Evolutionary conservation across 2,113 vertebrate species (phyloP), one percentile per base, ranked within the genome.

Genomic region (Chloropsis hardwickii): DNA sequence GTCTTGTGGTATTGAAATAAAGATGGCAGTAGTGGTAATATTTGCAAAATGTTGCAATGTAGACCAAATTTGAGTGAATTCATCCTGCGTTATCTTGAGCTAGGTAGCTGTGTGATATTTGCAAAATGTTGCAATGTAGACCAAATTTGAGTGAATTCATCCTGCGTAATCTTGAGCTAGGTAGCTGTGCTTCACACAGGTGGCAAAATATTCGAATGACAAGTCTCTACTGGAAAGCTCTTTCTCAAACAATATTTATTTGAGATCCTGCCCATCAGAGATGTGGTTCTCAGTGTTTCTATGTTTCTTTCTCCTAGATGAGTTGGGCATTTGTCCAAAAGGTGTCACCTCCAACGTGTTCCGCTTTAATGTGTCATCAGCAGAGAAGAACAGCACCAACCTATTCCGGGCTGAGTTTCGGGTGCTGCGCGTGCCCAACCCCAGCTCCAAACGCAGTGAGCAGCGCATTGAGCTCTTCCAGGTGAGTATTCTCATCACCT

Each of bases 391-490:
- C 94, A 98, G 98, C 97, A 99, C 98, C 97, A 99, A 99, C 96
- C 97, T 99, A 83, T 99, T 99, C 97, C 98, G 99, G 80, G 99
- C 99, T 2, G 99, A 99, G 97, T 99, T 99, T 92, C 98, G 99
- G 58, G 99, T 99, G 76, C 97, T 99, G 96, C 98, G 99, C 10
- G 98, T 99, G 94, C 98, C 99, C 82, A 99, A 99, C 95, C 94
- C 88, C 3, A 97, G 88, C 33, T 98, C 99, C 96, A 99, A 99
- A 97, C 99, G 98, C 91, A 98, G 98, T 0, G 99, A 99, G 92
- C 99, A 99, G 97, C 98, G 99, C 89, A 99, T 99, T 58, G 99
- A 99, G 97, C 98, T 99, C 94, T 99, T 99, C 97, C 99, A 99
- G 99, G 99, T 99, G 97, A 95, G 76, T 56, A 28, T 27, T 66